Evolutionary conservation across 2,888 invertebrate species (phyloP).

Genomic region (Thalpophila matura): DNA sequence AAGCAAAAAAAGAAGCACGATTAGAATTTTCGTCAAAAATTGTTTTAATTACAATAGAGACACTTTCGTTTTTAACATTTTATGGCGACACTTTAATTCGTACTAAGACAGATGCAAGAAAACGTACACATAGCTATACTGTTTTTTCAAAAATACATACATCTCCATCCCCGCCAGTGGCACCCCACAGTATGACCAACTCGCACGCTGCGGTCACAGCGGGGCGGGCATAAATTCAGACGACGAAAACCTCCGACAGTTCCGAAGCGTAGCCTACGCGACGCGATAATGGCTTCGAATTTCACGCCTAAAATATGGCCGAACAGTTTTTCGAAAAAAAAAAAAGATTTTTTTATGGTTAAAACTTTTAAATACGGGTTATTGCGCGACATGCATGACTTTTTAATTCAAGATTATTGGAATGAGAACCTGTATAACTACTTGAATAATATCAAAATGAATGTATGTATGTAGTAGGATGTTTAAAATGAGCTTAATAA

Average conservation of each 20-base stretch:
- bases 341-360: slow-evolving; percentile 22
- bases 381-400: neutral
- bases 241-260: slow-evolving; percentile 74
- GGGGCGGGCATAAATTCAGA: slow-evolving; percentile 76
- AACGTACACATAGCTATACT: neutral
- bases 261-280: slow-evolving; percentile 69
- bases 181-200: slow-evolving; percentile 56
- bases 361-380: slow-evolving; percentile 7
- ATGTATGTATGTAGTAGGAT: too few species aligned
- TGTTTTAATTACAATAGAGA: too few species aligned
- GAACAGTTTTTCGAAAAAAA: slow-evolving; percentile 45
- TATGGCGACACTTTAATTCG: too few species aligned
- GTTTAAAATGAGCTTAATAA: too few species aligned
- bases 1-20: too few species aligned
- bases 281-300: slow-evolving; percentile 75
- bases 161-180: slow-evolving; percentile 38
- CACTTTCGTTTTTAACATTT: neutral
- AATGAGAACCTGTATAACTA: too few species aligned
- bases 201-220: slow-evolving; percentile 72
- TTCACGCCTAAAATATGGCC: slow-evolving; percentile 70
- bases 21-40: too few species aligned
- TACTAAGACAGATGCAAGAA: neutral
- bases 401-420: neutral
- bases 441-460: too few species aligned
- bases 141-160: neutral